phyloP scores from a whole-genome alignment of 2,888 invertebrate genomes.

The Leptothorax acervorum region DNA sequence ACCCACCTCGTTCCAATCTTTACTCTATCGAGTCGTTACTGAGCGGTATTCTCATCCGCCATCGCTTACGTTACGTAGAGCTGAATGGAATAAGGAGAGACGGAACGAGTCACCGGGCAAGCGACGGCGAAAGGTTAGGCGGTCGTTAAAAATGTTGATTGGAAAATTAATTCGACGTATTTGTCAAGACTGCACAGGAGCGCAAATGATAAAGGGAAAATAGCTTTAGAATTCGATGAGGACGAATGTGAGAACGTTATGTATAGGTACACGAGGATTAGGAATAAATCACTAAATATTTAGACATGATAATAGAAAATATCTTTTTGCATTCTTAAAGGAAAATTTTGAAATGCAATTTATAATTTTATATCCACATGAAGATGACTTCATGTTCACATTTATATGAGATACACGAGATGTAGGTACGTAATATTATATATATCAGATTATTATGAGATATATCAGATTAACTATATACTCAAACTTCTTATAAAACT shows the following conservation, averaged over 20 bases:
- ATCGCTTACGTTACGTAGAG: slow-evolving; percentile 37
- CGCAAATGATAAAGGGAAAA: neutral
- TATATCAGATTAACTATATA: neutral
- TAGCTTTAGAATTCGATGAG: neutral
- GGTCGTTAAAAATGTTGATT: slow-evolving; percentile 45
- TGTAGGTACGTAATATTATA: too few relatives aligned
- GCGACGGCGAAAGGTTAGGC: slow-evolving; percentile 13
- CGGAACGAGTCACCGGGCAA: neutral
- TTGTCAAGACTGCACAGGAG: neutral
- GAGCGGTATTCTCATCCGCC: slow-evolving; percentile 31
- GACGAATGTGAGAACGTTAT: neutral
- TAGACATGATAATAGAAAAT: neutral
- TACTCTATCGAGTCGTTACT: slow-evolving; percentile 59
- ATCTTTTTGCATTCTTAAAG: neutral
- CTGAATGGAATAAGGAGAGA: slow-evolving; percentile 35
- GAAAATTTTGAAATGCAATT: neutral
- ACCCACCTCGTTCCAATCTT: slow-evolving; percentile 55
- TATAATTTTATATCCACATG: neutral
- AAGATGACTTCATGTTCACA: neutral
- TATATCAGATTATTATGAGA: too few relatives aligned
- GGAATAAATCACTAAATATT: neutral
- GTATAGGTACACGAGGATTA: neutral
- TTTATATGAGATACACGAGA: neutral
- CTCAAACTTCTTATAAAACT: neutral
- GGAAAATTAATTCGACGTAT: slow-evolving; percentile 45